Conservation (phyloP, 2,888 invertebrate genomes). For the Synanthedon tipuliformis region DNA sequence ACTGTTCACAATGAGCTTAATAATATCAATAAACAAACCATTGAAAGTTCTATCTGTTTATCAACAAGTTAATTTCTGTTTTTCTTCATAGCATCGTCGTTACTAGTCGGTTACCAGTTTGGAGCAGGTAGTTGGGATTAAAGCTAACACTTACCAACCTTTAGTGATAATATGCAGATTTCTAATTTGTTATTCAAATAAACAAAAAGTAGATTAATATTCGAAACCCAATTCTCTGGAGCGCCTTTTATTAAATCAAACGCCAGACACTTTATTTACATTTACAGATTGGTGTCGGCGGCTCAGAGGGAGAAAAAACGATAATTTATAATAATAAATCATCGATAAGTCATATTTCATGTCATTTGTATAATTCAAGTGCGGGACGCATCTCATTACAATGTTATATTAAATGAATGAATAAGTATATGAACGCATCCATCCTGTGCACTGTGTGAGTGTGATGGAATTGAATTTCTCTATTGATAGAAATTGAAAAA, state of each 20-base stretch:
- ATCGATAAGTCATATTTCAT: slow-evolving; percentile 44
- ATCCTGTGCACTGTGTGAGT: no score
- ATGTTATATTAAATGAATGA: slow-evolving; percentile 36
- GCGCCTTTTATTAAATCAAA: slow-evolving; percentile 52
- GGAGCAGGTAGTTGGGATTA: no score
- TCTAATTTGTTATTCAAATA: slow-evolving; percentile 1
- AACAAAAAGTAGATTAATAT: slow-evolving; percentile 29
- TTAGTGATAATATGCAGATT: no score
- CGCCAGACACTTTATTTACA: slow-evolving; percentile 52
- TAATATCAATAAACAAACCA: no score
- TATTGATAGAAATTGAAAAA: no score
- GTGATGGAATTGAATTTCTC: no score
- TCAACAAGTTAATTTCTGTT: no score
- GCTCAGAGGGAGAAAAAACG: slow-evolving; percentile 28
- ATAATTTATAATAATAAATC: slow-evolving; percentile 60
- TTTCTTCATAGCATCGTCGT: no score
- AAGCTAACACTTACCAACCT: not conserved
- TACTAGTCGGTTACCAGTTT: no score
- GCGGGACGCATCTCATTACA: slow-evolving; percentile 35
- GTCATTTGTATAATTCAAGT: slow-evolving; percentile 12
- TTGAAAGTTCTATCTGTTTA: no score
- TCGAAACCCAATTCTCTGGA: slow-evolving; percentile 11
- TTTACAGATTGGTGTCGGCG: slow-evolving; percentile 41
- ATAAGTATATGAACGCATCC: slow-evolving; percentile 8
- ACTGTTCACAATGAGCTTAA: no score